phyloP scores from a whole-genome alignment of 2,113 vertebrate genomes.

The Cinclus cinclus region DNA sequence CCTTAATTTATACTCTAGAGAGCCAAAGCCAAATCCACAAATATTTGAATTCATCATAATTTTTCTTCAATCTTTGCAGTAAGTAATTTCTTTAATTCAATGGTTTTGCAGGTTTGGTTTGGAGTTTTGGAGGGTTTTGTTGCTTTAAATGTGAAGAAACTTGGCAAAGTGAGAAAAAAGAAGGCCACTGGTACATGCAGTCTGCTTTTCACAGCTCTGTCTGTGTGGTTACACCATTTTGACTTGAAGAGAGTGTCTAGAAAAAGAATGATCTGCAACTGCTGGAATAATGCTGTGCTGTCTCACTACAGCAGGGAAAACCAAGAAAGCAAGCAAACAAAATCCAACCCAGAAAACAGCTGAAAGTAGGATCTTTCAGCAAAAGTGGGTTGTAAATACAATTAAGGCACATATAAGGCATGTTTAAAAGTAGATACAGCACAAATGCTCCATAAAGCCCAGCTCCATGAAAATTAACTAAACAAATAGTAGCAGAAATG shows the following conservation, averaged over 20 bases:
- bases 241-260: neutral
- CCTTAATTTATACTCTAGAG: neutral
- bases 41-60: neutral
- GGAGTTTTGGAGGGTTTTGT: fast-evolving
- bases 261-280: neutral
- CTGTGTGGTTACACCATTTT: neutral
- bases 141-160: neutral
- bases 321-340: neutral
- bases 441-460: neutral
- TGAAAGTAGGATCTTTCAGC: neutral
- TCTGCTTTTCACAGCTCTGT: neutral
- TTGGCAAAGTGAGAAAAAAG: neutral
- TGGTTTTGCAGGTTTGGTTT: neutral
- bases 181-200: neutral
- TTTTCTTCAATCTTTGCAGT: neutral
- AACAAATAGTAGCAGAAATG: constrained; percentile 9
- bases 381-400: neutral
- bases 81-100: neutral
- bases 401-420: neutral
- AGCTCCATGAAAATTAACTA: neutral
- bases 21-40: neutral
- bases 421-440: neutral
- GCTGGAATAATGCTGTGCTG: neutral
- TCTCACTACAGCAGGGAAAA: neutral
- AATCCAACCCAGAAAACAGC: neutral